These are phyloP conservation scores for Julus scandinavius DNA, from an alignment of 2,888 invertebrate genomes.

Conservation along the genomic window DNA sequence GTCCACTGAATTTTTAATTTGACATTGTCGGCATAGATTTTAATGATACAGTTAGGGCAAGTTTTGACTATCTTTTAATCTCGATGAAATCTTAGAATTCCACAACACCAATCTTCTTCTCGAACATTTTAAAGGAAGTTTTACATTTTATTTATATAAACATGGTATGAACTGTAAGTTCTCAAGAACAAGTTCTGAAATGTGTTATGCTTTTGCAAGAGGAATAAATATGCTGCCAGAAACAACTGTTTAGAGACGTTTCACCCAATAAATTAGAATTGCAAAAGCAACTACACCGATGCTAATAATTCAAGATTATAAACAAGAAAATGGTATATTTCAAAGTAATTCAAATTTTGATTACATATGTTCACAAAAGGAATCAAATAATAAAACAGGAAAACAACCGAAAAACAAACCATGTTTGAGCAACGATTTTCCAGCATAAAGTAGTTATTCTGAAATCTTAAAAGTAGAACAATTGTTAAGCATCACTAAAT, in stretches of 20 bases:
- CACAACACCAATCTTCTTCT: too few species aligned
- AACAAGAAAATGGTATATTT: constrained; percentile 27
- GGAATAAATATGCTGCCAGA: too few species aligned
- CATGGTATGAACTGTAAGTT: too few species aligned
- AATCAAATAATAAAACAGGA: background rate
- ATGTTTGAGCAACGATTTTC: constrained; percentile 33
- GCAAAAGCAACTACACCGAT: background rate
- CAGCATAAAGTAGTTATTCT: background rate
- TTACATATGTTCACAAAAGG: background rate
- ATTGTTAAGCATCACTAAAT: background rate
- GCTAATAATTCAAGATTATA: background rate
- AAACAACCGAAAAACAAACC: constrained; percentile 3
- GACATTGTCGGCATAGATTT: too few species aligned
- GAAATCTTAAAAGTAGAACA: constrained; percentile 9
- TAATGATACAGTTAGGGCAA: too few species aligned
- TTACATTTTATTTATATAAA: too few species aligned
- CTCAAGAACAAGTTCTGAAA: too few species aligned
- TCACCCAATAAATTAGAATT: background rate
- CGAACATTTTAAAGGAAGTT: too few species aligned
- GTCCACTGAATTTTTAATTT: too few species aligned
- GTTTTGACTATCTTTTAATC: too few species aligned
- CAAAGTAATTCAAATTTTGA: constrained; percentile 24
- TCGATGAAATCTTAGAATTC: too few species aligned
- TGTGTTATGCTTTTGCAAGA: too few species aligned
- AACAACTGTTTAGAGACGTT: background rate